A percentile compares a stretch with the other conserved stretches of the same genome.
Conservation (phyloP, 2,888 invertebrate genomes). For the Carabus problematicus region DNA sequence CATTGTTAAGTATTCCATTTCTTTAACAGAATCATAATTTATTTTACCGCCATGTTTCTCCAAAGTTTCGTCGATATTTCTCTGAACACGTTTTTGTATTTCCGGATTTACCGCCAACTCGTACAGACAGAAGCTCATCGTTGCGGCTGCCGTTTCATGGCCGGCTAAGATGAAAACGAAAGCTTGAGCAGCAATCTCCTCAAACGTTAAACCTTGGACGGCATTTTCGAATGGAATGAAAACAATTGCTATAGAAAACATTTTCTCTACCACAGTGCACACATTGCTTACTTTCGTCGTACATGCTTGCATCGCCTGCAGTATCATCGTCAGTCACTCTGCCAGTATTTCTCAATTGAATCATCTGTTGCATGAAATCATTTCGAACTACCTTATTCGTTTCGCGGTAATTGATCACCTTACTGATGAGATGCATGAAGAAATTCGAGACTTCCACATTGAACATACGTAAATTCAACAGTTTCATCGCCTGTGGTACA, state of each 20-base stretch:
- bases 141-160: constrained; percentile 60
- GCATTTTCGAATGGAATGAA: constrained; percentile 11
- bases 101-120: constrained; percentile 61
- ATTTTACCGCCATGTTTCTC: constrained; percentile 55
- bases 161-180: constrained; percentile 63
- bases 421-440: constrained; percentile 52
- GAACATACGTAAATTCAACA: constrained; percentile 35
- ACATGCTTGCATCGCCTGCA: constrained; percentile 28
- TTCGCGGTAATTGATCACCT: constrained; percentile 52
- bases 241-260: too few species aligned
- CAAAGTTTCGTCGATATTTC: constrained; percentile 57
- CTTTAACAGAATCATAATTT: constrained; percentile 59
- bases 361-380: constrained; percentile 54
- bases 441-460: constrained; percentile 48
- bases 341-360: constrained; percentile 50
- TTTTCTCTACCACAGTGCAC: neutral
- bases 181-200: constrained; percentile 62
- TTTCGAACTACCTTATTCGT: constrained; percentile 50
- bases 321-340: constrained; percentile 38
- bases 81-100: constrained; percentile 57
- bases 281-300: constrained; percentile 30
- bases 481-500: constrained; percentile 37
- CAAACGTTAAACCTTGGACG: constrained; percentile 53
- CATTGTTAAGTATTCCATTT: constrained; percentile 61
- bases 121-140: constrained; percentile 60